These are phyloP conservation scores for Cephus rjabovi DNA, from an alignment of 2,888 invertebrate genomes.

Conservation along the genomic window DNA sequence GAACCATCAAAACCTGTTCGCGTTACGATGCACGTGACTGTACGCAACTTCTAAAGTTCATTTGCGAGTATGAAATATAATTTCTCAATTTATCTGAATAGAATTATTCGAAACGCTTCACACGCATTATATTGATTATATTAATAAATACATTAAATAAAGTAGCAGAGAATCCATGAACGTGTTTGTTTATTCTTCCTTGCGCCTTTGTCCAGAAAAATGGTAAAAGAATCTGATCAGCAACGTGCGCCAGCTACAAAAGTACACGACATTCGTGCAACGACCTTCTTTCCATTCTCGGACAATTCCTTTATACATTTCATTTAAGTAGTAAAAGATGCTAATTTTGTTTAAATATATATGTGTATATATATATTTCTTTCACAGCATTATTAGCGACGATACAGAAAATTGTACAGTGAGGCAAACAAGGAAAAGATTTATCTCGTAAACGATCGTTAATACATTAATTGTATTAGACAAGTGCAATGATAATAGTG, in stretches of 20 bases:
- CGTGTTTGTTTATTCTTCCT: not conserved
- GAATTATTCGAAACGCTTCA: not conserved
- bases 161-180: not conserved
- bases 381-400: conserved; percentile 61
- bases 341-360: conserved; percentile 16
- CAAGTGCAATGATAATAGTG: conserved; percentile 12
- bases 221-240: not conserved
- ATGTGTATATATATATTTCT: conserved; percentile 35
- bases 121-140: not conserved
- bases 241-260: not conserved
- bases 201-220: not conserved
- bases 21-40: conserved; percentile 2
- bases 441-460: conserved; percentile 53
- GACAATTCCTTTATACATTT: not conserved
- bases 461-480: conserved; percentile 61
- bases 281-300: not conserved
- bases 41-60: not conserved
- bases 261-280: not conserved
- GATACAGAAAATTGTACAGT: conserved; percentile 59
- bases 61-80: not conserved
- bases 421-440: conserved; percentile 41
- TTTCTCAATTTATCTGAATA: not conserved
- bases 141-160: not conserved
- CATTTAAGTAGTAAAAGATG: not conserved
- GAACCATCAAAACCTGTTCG: conserved; percentile 13